Base-by-base conservation (phyloP, 2,888 invertebrate genomes). In the Agriotes lineatus region DNA sequence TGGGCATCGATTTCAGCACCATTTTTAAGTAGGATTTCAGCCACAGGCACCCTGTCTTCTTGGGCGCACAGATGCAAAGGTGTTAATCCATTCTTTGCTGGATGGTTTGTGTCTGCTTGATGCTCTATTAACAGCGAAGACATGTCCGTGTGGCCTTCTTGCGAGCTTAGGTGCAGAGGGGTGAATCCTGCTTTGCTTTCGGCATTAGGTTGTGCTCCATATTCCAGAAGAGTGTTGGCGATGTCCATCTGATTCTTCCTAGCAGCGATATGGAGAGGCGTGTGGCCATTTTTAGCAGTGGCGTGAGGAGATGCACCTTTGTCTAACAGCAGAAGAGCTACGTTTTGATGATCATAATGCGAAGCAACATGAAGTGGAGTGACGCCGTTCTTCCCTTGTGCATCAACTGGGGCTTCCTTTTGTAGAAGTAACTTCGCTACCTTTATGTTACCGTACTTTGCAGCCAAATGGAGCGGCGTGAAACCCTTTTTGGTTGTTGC, bases 201-300 rank as follows among this genome's bases (percentile, higher is more conserved):
- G 0, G 97, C 95, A 83, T 97, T 96, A 1, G 99, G 94, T 77
- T 96, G 91, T 0, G 98, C 99, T 35, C 96, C 96, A 79, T 97
- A 97, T 83, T 99, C 97, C 75, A 99, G 85, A 57, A 99, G 86
- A 0, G 97, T 97, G 2, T 96, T 96, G 0, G 98, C 99, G 71
- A 99, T 98, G 81, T 99, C 99, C 96, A 99, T 97, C 88, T 98
- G 90, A 85, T 99, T 99, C 87, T 99, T 99, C 74, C 97, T 94
- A 10, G 99, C 97, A 0, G 99, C 98, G 84, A 99, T 99, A 83
- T 99, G 99, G 10, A 99, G 88, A 1, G 99, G 98, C 0, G 99
- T 99, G 82, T 99, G 99, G 0, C 99, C 99, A 82, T 99, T 99
- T 86, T 99, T 99, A 60, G 99, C 99, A 70, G 95, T 93, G 57